Evolutionary conservation across 2,888 invertebrate genomes (phyloP), one percentile per base, ranked within the genome.

Genomic region (Scaptodrosophila latifasciaeformis): DNA sequence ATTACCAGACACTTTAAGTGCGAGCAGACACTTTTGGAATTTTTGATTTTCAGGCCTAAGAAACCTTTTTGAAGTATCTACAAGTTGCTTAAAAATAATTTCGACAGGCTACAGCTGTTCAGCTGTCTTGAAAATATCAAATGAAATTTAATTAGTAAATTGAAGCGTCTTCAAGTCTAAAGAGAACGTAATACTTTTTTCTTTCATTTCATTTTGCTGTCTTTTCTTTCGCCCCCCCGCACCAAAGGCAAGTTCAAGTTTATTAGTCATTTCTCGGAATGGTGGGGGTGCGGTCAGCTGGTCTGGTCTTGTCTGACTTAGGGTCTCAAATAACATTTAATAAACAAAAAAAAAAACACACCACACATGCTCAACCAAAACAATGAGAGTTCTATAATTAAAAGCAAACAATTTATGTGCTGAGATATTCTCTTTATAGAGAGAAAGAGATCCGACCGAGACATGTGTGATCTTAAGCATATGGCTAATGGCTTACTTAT

Each of bases 171-270:
- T 55, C 34, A 46, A 35, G 31, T 50, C 50, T 12, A 24, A 39
- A 54, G 21, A 45, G 45, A 44, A 18, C 49, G 35, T 17, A 48
- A 37, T 39, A 59, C 54, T 53, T 34, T 53, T 45, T 47, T 24
- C 62, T 50, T 54, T 40, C 35, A 49, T 54, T 55, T 59, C 54
- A 56, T 62, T 55, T 46, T 19, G 6, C 12, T 9, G 13, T n/a
- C 2, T 29, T 24, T 24, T 24, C 7, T 29, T 24, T 34, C 34
- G 47, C 17, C 46, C n/a, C n/a, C n/a, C n/a, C n/a, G n/a, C n/a
- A n/a, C n/a, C n/a, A n/a, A 19, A 34, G 10, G 29, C 74, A 75
- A 75, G 75, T 80, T 75, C 75, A 75, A 75, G 75, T 75, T 77
- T 75, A 59, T 75, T 81, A 79, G 67, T 74, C 75, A 76, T 52